phyloP scores from a whole-genome alignment of 2,797 vertebrate species.

The Phalloptychus januarius region DNA sequence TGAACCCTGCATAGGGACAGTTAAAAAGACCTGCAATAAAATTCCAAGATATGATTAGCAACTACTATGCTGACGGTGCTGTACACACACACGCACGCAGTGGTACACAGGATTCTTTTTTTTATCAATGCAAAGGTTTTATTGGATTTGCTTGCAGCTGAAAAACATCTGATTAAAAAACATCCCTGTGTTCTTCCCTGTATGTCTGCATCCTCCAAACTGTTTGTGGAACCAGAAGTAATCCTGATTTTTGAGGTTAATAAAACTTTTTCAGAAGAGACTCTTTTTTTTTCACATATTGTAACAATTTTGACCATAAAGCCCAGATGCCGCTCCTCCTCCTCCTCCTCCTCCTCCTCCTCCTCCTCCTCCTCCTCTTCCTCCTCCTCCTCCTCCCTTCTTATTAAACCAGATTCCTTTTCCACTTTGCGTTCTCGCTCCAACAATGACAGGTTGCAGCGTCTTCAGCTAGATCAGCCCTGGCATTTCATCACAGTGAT shows the following conservation, averaged over 20 bases:
- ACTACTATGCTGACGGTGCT: conserved; percentile 50
- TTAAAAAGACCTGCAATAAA: conserved; percentile 40
- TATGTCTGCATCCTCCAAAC: conserved; percentile 52
- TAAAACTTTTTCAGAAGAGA: conserved; percentile 51
- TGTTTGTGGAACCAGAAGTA: conserved; percentile 58
- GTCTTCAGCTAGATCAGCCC: conserved; percentile 65
- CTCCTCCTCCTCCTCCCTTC: conserved; percentile 34
- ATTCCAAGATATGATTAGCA: conserved; percentile 32
- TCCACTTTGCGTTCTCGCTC: conserved; percentile 61
- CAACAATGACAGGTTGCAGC: conserved; percentile 71
- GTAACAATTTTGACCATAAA: conserved; percentile 71
- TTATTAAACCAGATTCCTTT: conserved; percentile 77
- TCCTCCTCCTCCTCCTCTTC: conserved; percentile 12
- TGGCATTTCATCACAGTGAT: conserved; percentile 65
- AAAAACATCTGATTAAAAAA: conserved; percentile 45
- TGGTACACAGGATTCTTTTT: background rate
- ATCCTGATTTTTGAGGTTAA: conserved; percentile 63
- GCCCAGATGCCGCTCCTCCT: conserved; percentile 66
- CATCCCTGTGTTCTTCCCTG: conserved; percentile 32
- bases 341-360: background rate
- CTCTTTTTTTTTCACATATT: conserved; percentile 64
- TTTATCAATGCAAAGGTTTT: conserved; percentile 21
- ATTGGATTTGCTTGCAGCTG: conserved; percentile 38
- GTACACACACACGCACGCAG: conserved; percentile 1
- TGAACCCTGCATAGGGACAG: conserved; percentile 65